These are phyloP conservation scores for Xylocampa areola DNA, from an alignment of 2,888 invertebrate species.

Conservation along the genomic window DNA sequence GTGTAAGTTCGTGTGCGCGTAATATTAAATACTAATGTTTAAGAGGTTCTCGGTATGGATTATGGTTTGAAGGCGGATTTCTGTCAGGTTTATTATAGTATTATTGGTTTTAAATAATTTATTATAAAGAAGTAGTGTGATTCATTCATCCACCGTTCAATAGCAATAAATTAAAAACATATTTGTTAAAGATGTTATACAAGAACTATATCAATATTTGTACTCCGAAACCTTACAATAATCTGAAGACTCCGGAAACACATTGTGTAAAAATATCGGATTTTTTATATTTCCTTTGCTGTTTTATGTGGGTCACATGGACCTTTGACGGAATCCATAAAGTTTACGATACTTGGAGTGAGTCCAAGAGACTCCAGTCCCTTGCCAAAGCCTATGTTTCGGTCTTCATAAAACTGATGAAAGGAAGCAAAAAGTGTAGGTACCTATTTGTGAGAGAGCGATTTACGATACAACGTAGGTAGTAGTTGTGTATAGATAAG, in stretches of 20 bases:
- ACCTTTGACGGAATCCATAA: constrained; percentile 51
- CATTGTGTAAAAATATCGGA: constrained; percentile 12
- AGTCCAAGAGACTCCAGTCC: constrained; percentile 60
- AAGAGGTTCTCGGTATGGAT: no score
- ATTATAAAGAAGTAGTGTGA: no score
- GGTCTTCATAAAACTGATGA: constrained; percentile 56
- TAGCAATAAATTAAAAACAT: background rate
- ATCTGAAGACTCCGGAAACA: background rate
- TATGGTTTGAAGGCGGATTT: no score
- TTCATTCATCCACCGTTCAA: no score
- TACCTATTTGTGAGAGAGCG: background rate
- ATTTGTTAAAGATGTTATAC: background rate
- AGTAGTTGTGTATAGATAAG: no score
- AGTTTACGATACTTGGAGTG: constrained; percentile 68
- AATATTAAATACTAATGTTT: no score
- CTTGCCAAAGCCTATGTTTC: constrained; percentile 53
- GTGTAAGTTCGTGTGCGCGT: no score
- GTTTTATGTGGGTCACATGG: constrained; percentile 28
- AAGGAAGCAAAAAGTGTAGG: constrained; percentile 39
- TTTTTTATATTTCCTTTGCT: constrained; percentile 9
- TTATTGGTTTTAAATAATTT: no score
- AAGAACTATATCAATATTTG: background rate
- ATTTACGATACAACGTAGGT: no score
- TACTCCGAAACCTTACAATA: background rate
- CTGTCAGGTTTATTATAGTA: no score